Base-by-base conservation (phyloP, 2,797 vertebrate genomes). In the Protonibea diacanthus region DNA sequence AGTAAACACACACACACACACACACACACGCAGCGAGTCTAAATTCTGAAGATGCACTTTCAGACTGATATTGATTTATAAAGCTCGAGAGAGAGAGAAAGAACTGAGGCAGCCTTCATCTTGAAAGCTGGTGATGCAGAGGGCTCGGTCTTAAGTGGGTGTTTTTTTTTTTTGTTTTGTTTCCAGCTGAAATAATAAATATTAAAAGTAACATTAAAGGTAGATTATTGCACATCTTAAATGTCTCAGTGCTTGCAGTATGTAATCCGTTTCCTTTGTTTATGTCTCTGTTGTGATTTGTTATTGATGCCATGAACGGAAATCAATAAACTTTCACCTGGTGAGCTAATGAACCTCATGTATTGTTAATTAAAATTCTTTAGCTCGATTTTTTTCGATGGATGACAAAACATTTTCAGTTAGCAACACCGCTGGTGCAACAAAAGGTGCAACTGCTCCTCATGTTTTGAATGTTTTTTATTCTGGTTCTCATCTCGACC, bases 31-130 rank as follows among this genome's bases (percentile, higher is more conserved):
- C 56, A 2, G 49, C 3, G 40, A 49, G 40, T 68, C 29, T 29
- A 51, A 67, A 72, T 66, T 86, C 60, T 73, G 81, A 76, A 62
- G 76, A 81, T 70, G 10, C 29, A 25, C 71, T 68, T 65, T 84
- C 42, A 62, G 44, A 66, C 33, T 56, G 55, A 69, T 77, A 81
- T 83, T 71, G 83, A 85, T 87, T 78, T 33, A 29, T 29, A 18
- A 76, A 64, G 74, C 73, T 56, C 33, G 7, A 40, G 53, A 60
- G 55, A 60, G 55, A 63, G 63, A 60, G 18, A 0, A 20, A 74
- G 44, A 71, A 61, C 59, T 51, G 38, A 80, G 23, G 70, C 53
- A 49, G 76, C 72, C 52, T 80, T 74, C 48, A 79, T 74, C 51
- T 59, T 72, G 20, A 68, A 78, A 71, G 68, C 53, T 57, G 21